phyloP scores from a whole-genome alignment of 2,888 invertebrate species.

The Hydriomena furcata region DNA sequence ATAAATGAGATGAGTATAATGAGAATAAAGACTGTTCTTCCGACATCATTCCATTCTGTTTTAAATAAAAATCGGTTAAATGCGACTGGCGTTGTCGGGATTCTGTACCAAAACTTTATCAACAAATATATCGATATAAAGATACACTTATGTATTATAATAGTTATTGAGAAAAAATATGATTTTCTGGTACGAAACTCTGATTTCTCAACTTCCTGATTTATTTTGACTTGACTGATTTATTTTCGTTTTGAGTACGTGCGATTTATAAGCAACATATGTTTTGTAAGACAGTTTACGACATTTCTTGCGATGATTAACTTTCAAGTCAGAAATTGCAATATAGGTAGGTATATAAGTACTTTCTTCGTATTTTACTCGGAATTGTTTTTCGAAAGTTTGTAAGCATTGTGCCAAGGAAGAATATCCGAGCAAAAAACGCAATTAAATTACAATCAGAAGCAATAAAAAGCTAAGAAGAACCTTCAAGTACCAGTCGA shows the following conservation, averaged over 20 bases:
- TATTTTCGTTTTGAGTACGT: too few species aligned
- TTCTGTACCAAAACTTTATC: too few species aligned
- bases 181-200: too few species aligned
- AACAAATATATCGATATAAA: too few species aligned
- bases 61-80: background rate
- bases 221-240: too few species aligned
- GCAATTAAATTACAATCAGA: slow-evolving; percentile 32
- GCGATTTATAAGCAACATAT: background rate
- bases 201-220: too few species aligned
- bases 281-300: slow-evolving; percentile 9
- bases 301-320: slow-evolving; percentile 24
- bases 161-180: too few species aligned
- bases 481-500: slow-evolving; percentile 27
- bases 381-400: slow-evolving; percentile 33
- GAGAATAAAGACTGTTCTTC: slow-evolving; percentile 61
- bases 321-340: slow-evolving; percentile 18
- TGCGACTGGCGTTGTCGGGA: too few species aligned
- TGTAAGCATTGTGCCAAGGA: slow-evolving; percentile 29
- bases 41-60: slow-evolving; percentile 38
- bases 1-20: slow-evolving; percentile 52
- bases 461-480: slow-evolving; percentile 30
- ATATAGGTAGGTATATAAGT: too few species aligned
- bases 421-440: slow-evolving; percentile 28
- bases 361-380: slow-evolving; percentile 24
- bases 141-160: too few species aligned